Evolutionary conservation across 2,888 invertebrate species (phyloP).

Genomic region (Danaus chrysippus): DNA sequence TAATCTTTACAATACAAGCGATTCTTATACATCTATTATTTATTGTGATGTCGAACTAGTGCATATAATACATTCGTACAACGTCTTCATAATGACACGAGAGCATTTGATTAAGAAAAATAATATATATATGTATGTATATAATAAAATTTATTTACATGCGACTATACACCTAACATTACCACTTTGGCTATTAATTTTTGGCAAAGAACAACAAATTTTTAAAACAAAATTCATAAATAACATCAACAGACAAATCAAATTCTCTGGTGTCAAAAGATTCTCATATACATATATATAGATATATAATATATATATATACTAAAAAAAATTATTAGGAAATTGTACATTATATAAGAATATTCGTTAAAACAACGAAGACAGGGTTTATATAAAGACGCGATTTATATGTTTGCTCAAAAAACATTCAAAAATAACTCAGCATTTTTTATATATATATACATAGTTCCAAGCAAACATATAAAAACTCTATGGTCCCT

Average conservation of each 20-base stretch:
- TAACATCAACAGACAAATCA: conserved; percentile 35
- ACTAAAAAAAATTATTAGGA: conserved; percentile 40
- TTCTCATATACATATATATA: conserved; percentile 29
- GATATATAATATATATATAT: conserved; percentile 26
- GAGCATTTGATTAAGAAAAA: conserved; percentile 43
- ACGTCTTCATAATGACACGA: conserved; percentile 29
- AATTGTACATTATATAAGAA: conserved; percentile 60
- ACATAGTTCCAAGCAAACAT: conserved; percentile 43
- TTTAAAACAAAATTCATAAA: conserved; percentile 39
- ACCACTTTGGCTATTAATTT: conserved; percentile 68
- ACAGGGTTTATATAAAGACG: conserved; percentile 51
- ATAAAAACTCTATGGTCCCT: conserved; percentile 71
- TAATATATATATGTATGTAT: conserved; percentile 11
- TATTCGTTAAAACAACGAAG: conserved; percentile 51
- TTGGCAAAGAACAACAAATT: conserved; percentile 57
- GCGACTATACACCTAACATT: conserved; percentile 11
- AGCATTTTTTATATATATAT: conserved; percentile 7
- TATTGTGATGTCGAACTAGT: background rate
- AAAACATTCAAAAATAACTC: conserved; percentile 11
- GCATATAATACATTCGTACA: conserved; percentile 8
- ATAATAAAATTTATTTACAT: conserved; percentile 1
- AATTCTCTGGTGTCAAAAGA: conserved; percentile 50
- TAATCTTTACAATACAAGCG: background rate
- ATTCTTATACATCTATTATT: background rate
- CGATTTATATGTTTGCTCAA: conserved; percentile 49